Conservation (phyloP, 2,888 invertebrate genomes). For the Apodemia duryi region DNA sequence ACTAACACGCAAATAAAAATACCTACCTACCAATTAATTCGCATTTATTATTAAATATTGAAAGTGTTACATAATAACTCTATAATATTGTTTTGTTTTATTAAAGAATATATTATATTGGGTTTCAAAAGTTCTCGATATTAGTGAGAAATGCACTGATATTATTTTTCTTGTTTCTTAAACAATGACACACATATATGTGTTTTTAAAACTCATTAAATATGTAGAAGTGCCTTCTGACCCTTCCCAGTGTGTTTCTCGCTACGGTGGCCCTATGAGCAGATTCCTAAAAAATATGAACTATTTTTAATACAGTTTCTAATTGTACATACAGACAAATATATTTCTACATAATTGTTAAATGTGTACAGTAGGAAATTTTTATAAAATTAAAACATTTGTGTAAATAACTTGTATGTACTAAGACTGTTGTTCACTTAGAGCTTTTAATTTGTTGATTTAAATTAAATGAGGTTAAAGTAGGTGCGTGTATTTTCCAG, state of each 20-base stretch:
- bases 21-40: too few species aligned
- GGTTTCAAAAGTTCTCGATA: neutral
- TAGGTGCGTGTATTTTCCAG: slow-evolving; percentile 71
- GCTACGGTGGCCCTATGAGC: slow-evolving; percentile 38
- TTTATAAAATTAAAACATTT: slow-evolving; percentile 63
- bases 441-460: slow-evolving; percentile 74
- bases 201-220: neutral
- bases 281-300: slow-evolving; percentile 66
- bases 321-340: slow-evolving; percentile 70
- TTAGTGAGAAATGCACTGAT: neutral
- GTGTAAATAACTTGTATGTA: slow-evolving; percentile 75
- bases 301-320: slow-evolving; percentile 75
- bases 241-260: slow-evolving; percentile 40
- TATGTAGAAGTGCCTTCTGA: slow-evolving; percentile 39
- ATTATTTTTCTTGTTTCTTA: neutral
- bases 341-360: slow-evolving; percentile 76
- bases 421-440: slow-evolving; percentile 78
- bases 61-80: neutral
- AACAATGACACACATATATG: neutral
- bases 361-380: slow-evolving; percentile 73
- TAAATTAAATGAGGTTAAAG: slow-evolving; percentile 55
- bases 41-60: neutral
- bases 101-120: neutral
- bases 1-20: too few species aligned
- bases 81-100: neutral